Percentiles rank a stretch among this genome's conserved stretches.
phyloP scores from a whole-genome alignment of 1,140 invertebrate genomes.

The Zaprionus lachaisei region DNA sequence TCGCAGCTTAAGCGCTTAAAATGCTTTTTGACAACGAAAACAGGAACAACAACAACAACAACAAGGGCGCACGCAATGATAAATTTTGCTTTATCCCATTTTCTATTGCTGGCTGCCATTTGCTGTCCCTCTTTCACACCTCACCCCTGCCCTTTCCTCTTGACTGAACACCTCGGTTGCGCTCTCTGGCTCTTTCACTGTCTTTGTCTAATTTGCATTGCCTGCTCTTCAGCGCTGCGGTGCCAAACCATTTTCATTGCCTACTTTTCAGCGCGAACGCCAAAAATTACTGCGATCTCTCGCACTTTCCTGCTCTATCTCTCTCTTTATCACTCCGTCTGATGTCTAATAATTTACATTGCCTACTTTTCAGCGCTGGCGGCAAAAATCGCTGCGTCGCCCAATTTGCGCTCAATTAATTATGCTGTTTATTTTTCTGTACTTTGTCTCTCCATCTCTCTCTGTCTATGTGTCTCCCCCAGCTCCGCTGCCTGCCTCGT shows the following conservation, averaged over 20 bases:
- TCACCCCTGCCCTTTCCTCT: background rate
- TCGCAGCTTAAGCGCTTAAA: constrained; percentile 79
- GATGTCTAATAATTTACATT: constrained; percentile 54
- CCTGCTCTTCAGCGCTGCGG: constrained; percentile 52
- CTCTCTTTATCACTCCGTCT: background rate
- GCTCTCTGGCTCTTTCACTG: background rate
- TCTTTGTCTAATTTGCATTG: constrained; percentile 50
- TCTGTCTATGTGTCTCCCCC: background rate
- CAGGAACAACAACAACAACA: constrained; percentile 39
- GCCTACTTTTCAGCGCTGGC: constrained; percentile 45
- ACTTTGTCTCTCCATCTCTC: background rate
- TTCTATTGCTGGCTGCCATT: constrained; percentile 27
- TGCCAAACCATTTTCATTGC: constrained; percentile 42
- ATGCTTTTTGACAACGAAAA: constrained; percentile 74
- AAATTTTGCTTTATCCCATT: constrained; percentile 65
- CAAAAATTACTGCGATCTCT: background rate
- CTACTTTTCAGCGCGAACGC: background rate
- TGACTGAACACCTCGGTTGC: background rate
- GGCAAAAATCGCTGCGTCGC: constrained; percentile 62
- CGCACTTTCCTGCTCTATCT: no score
- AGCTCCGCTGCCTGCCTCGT: background rate
- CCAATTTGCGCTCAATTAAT: constrained; percentile 82
- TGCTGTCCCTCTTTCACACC: background rate
- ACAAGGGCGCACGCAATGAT: constrained; percentile 58
- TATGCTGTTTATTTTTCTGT: constrained; percentile 52